These are phyloP conservation scores for Elachura formosa DNA, from an alignment of 2,113 vertebrate genomes.

Conservation along the genomic window DNA sequence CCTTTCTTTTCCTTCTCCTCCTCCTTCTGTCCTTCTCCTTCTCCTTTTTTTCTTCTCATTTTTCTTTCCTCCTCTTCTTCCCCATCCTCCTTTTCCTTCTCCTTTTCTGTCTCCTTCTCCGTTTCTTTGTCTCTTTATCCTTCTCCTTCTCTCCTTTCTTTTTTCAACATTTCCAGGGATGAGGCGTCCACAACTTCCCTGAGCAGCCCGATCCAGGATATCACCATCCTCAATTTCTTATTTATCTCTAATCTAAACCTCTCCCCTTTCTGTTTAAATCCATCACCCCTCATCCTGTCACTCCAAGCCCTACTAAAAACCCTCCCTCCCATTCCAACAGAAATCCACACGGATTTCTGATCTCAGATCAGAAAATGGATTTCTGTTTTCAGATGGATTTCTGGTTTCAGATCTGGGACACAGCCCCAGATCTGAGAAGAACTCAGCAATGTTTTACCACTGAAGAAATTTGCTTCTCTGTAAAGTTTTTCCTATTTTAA, in stretches of 20 bases:
- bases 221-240: not conserved
- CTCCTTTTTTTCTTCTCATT: rapidly evolving
- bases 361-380: no score
- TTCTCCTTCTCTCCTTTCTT: not conserved
- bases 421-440: not conserved
- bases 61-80: no score
- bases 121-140: not conserved
- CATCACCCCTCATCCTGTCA: not conserved
- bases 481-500: not conserved
- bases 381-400: no score
- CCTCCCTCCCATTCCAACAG: not conserved
- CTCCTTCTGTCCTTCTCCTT: not conserved
- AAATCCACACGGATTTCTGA: no score
- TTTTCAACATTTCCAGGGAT: not conserved
- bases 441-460: not conserved
- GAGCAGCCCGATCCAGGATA: not conserved
- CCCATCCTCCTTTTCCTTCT: not conserved
- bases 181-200: not conserved
- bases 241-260: not conserved
- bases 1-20: not conserved
- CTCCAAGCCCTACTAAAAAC: not conserved
- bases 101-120: not conserved
- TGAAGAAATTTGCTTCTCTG: not conserved
- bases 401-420: no score
- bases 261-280: not conserved